Base-by-base conservation (phyloP, 1,140 invertebrate genomes). In the Octopus sinensis region DNA sequence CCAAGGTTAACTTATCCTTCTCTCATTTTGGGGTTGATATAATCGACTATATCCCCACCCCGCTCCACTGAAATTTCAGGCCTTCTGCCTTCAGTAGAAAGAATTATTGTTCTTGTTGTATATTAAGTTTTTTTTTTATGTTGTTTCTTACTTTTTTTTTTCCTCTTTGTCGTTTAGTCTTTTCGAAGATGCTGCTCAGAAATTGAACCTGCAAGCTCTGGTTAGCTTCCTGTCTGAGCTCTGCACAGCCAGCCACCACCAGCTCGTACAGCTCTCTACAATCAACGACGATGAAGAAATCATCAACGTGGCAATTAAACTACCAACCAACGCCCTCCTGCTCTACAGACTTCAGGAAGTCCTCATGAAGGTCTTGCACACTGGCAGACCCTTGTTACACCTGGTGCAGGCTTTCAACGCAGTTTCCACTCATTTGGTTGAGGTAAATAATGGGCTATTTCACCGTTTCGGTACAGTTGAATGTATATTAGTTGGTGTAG, bases 351-450 rank as follows among this genome's bases (percentile, higher is more conserved):
- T 96, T 54, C 95, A 95, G 0, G 95, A 97, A 89, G 95, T 96
- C 0, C 95, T 97, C 85, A 91, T 97, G 80, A 95, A 95, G 85
- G 95, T 96, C 79, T 94, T 96, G 0, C 93, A 95, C 82, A 96
- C 96, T 84, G 95, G 96, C 1, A 90, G 96, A 7, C 96, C 96
- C 0, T 91, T 98, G 52, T 93, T 97, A 76, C 96, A 98, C 87
- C 94, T 96, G 30, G 96, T 98, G 93, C 94, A 94, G 84, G 92
- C 95, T 13, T 98, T 96, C 96, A 95, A 95, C 80, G 94, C 96
- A 4, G 94, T 96, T 6, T 95, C 96, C 5, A 95, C 96, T 0
- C 96, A 97, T 91, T 94, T 97, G 82, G 96, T 97, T 94, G 96
- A 97, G 92, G 94, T 95, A 87, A 87, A 43, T 43, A 43, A 43